Percentiles rank a stretch among this genome's conserved stretches.
phyloP scores from a whole-genome alignment of 2,797 vertebrate species.

The Apogon hyalosoma region DNA sequence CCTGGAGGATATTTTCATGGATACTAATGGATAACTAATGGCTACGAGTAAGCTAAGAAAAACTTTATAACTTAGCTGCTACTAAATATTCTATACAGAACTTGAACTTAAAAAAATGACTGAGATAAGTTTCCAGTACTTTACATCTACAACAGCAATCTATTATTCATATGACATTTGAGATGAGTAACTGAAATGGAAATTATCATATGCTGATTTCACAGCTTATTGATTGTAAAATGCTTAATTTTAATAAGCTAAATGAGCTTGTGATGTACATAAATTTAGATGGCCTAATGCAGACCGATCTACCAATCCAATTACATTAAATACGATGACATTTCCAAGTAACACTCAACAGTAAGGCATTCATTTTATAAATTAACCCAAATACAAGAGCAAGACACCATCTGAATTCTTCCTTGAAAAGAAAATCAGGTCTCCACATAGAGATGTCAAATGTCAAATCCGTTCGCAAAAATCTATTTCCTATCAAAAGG shows the following conservation, averaged over 20 bases:
- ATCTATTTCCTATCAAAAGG: constrained; percentile 66
- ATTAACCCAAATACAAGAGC: background rate
- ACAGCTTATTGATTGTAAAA: background rate
- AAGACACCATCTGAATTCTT: constrained; percentile 9
- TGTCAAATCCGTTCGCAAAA: constrained; percentile 54
- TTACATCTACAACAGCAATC: constrained; percentile 8
- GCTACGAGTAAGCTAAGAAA: constrained; percentile 6
- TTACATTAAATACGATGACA: constrained; percentile 10
- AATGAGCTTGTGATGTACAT: background rate
- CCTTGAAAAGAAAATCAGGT: constrained; percentile 25
- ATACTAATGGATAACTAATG: constrained; percentile 40
- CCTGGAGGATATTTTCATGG: constrained; percentile 34
- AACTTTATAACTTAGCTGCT: constrained; percentile 13
- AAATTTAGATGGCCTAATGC: background rate
- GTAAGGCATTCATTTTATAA: background rate
- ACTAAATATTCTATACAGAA: background rate
- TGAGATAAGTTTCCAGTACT: background rate
- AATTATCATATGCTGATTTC: too few relatives aligned
- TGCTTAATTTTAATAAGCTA: background rate
- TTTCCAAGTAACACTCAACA: background rate
- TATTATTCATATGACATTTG: background rate
- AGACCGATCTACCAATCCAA: background rate
- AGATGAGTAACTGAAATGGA: constrained; percentile 1
- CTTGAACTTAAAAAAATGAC: too few relatives aligned
- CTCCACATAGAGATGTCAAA: constrained; percentile 53